A percentile compares a stretch with the other conserved stretches of the same genome.
phyloP scores from a whole-genome alignment of 2,797 vertebrate species.

The Eospalax fontanierii region DNA sequence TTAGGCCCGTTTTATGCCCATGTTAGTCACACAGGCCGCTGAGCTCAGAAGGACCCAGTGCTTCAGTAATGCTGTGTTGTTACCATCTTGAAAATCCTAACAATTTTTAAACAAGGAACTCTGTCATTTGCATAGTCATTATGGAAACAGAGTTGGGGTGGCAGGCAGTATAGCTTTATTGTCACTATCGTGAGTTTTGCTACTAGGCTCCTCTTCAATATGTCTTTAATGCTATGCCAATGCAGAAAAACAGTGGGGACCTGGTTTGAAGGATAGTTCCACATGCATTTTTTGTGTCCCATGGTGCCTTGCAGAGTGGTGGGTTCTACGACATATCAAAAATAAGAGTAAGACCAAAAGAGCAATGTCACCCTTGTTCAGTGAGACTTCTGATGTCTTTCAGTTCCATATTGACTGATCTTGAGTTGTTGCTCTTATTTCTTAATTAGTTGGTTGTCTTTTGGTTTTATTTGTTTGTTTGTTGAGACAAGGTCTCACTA shows the following conservation, averaged over 20 bases:
- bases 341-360: background rate
- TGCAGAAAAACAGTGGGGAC: background rate
- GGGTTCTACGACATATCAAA: background rate
- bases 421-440: background rate
- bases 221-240: background rate
- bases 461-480: background rate
- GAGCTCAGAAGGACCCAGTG: background rate
- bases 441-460: background rate
- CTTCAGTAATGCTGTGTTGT: background rate
- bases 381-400: background rate
- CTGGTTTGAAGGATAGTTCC: conserved; percentile 9
- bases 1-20: background rate
- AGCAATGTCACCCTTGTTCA: background rate
- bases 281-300: background rate
- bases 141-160: background rate
- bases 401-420: background rate
- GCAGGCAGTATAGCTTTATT: background rate
- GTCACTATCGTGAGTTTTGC: background rate
- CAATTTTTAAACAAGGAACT: background rate
- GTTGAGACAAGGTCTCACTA: background rate
- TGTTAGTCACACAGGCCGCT: background rate
- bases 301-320: background rate
- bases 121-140: background rate
- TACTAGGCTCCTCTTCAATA: background rate
- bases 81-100: conserved; percentile 12